A percentile compares a stretch with the other conserved stretches of the same genome.
phyloP scores from a whole-genome alignment of 2,797 vertebrate species.

The Rhincodon typus region DNA sequence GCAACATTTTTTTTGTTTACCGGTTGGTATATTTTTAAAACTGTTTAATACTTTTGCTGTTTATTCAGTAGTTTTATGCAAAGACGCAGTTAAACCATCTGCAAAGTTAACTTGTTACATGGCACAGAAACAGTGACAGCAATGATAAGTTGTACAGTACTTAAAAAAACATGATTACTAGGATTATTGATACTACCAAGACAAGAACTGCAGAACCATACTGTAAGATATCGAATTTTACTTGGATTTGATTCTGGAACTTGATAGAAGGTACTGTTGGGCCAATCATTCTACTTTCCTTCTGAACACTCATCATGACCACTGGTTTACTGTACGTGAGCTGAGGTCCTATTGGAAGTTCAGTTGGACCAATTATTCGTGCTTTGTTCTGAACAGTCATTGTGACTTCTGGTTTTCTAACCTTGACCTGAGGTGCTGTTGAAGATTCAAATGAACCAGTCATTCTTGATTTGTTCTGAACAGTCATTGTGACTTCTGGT shows the following conservation, averaged over 20 bases:
- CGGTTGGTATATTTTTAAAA: not conserved
- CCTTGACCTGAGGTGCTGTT: too few relatives aligned
- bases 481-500: not conserved
- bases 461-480: too few relatives aligned
- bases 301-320: not conserved
- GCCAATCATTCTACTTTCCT: not conserved
- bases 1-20: too few relatives aligned
- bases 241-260: not conserved
- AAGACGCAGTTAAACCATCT: not conserved
- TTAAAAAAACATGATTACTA: not conserved
- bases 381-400: not conserved
- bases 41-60: not conserved
- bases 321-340: not conserved
- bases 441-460: not conserved
- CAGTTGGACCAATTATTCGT: not conserved
- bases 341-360: too few relatives aligned
- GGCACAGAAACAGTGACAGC: not conserved
- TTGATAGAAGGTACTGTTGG: not conserved
- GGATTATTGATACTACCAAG: not conserved
- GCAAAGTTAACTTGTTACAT: not conserved
- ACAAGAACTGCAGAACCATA: slow-evolving; percentile 7
- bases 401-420: not conserved
- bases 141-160: not conserved
- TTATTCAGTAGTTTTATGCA: not conserved
- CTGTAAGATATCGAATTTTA: not conserved